phyloP scores from a whole-genome alignment of 2,888 invertebrate species.

The Caenorhabditis plicata region DNA sequence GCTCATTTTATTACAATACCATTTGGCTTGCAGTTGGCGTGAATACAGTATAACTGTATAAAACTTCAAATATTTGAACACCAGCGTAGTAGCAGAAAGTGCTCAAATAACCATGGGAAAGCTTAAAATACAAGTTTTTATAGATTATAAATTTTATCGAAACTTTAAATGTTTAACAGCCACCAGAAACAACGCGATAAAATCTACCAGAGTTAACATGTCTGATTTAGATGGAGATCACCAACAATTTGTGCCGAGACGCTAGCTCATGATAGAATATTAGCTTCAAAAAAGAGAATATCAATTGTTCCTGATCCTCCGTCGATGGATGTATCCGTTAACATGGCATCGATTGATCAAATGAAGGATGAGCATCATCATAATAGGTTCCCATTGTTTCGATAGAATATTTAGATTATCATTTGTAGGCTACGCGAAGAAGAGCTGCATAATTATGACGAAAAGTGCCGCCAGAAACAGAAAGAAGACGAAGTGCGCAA shows the following conservation, averaged over 20 bases:
- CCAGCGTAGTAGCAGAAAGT: too few species aligned
- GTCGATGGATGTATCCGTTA: slow-evolving; percentile 50
- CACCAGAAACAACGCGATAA: neutral
- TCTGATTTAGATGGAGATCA: slow-evolving; percentile 45
- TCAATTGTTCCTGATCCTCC: slow-evolving; percentile 54
- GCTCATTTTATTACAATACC: too few species aligned
- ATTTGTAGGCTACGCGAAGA: slow-evolving; percentile 35
- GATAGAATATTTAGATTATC: neutral
- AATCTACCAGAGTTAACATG: neutral
- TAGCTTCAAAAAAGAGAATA: slow-evolving; percentile 50
- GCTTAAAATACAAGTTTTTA: neutral
- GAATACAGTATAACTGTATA: too few species aligned
- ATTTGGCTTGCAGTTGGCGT: too few species aligned
- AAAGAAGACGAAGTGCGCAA: slow-evolving; percentile 43
- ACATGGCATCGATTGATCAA: slow-evolving; percentile 40
- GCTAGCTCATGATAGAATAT: slow-evolving; percentile 44
- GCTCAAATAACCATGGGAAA: neutral
- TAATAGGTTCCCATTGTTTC: slow-evolving; percentile 17
- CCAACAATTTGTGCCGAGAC: slow-evolving; percentile 56
- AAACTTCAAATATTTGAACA: too few species aligned
- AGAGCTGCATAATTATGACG: slow-evolving; percentile 19
- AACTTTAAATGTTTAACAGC: neutral
- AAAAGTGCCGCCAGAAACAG: slow-evolving; percentile 18
- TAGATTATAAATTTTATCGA: neutral
- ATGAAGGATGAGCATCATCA: slow-evolving; percentile 49